Evolutionary conservation across 2,888 invertebrate species (phyloP), one percentile per base, ranked within the genome.

Genomic region (Spatulosminthurus flaviceps): DNA sequence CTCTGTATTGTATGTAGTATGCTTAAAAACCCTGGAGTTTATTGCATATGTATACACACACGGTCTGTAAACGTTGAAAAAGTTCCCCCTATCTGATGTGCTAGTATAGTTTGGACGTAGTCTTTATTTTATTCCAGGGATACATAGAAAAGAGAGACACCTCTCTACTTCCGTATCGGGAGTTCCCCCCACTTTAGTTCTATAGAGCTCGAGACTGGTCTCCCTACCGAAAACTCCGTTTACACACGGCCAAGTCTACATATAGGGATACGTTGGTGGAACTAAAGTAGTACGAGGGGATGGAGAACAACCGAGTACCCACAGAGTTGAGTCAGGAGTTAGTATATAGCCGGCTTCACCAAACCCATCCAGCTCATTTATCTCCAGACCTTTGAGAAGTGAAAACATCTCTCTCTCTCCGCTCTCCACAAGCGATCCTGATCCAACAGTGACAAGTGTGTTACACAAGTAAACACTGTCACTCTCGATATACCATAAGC

Each of bases 321-420:
- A 67, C 66, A 66, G 13, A 5, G 26, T 28, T 71, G 21, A 41
- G 21, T 42, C 34, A 5, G 29, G 19, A 29, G 4, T 19, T 19
- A 41, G 41, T 71, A 21, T 75, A 66, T 66, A 75, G 61, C 75
- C 75, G 75, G 75, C 75, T 34, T 0, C 7, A 34, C 24, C 29
- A 29, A 64, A n/a, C 28, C 21, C 64, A 24, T 28, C 21, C 41
- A 61, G 28, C 28, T 75, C 75, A 75, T 22, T 75, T 75, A 22
- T 64, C 66, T 34, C 41, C 66, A 64, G 64, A 64, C 22, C 24
- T 64, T 16, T 9, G 22, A 64, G n/a, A n/a, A n/a, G 64, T 19
- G 64, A 24, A 26, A 64, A 64, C 64, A 64, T 64, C 64, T 64
- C 64, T 21, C 61, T 61, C n/a, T 22, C 64, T 64, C 64, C 26